A percentile compares a stretch with the other conserved stretches of the same genome.
These are phyloP conservation scores for Chrysemys picta DNA, from an alignment of 2,113 vertebrate genomes.

Conservation along the genomic window DNA sequence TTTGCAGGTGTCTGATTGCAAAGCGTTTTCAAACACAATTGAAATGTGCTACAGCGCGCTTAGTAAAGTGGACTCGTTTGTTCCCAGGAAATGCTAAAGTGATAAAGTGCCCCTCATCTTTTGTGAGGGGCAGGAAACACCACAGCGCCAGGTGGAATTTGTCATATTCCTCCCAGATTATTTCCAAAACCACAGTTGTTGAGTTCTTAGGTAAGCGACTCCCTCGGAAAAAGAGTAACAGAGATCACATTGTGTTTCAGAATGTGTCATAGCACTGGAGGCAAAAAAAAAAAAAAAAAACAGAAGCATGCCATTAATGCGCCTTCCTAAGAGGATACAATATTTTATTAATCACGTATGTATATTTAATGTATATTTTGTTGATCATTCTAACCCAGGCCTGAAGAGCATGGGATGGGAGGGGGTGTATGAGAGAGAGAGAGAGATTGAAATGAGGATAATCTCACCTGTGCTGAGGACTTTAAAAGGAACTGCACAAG, in stretches of 20 bases:
- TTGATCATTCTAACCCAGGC: neutral
- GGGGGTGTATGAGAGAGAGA: neutral
- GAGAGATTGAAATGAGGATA: constrained; percentile 13
- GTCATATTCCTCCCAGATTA: accelerated
- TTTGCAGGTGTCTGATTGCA: accelerated
- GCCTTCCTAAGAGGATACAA: neutral
- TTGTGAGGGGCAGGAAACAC: neutral
- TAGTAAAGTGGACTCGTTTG: neutral
- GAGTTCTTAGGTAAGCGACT: neutral
- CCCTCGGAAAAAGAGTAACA: neutral
- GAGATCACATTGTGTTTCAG: neutral
- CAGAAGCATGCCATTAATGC: neutral
- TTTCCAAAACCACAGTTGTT: neutral
- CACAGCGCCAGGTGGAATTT: accelerated
- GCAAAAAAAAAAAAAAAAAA: constrained; percentile 11
- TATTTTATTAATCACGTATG: neutral
- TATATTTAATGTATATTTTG: neutral
- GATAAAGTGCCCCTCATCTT: neutral
- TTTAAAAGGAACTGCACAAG: constrained; percentile 16
- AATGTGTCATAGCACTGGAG: neutral
- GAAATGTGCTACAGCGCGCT: neutral
- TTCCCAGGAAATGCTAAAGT: accelerated
- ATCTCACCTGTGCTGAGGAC: constrained; percentile 60
- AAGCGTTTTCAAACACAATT: neutral
- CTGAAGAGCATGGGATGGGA: constrained; percentile 12